Evolutionary conservation across 2,888 invertebrate species (phyloP), one percentile per base, ranked within the genome.

Genomic region (Cerastoderma edule): DNA sequence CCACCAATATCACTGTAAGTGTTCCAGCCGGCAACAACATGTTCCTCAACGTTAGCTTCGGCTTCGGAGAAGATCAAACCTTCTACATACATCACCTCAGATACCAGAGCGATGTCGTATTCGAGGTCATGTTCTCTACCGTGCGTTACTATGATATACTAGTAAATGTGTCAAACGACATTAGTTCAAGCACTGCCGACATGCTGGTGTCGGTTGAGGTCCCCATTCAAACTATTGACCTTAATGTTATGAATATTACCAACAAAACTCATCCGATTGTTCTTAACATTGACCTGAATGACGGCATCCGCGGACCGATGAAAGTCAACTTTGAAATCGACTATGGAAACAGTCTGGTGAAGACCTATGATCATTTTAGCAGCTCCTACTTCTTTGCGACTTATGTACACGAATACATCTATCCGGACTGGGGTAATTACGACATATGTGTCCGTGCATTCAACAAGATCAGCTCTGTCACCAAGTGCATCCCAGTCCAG

Each of bases 401-500:
- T 0, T 85, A 87, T 60, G 56, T 56, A 0, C 83, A 89, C 67
- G 63, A 75, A 24, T 86, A 91, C 68, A 74, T 67, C 0, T 92
- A 91, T 67, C 73, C 75, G 0, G 80, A 87, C 44, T 92, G 91
- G 88, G 92, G 92, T 6, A 88, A 87, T 22, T 92, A 91, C 77
- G 78, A 72, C 19, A 86, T 91, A 2, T 79, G 83, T 32, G 89
- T 89, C 0, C 83, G 78, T 5, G 91, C 90, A 1, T 80, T 67
- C 54, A 92, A 92, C 69, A 87, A 88, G 68, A 87, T 91, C 8
- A 88, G 88, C 48, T 83, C 85, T 5, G 76, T 87, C 5, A 65
- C 76, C 3, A 71, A 73, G 4, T 79, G 83, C 30, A 79, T 80
- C 5, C 28, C 81, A 27, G 85, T 90, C 10, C 90, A 91, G 67